These are phyloP conservation scores for Drosophila pachea DNA, from an alignment of 1,140 invertebrate species.

Conservation along the genomic window DNA sequence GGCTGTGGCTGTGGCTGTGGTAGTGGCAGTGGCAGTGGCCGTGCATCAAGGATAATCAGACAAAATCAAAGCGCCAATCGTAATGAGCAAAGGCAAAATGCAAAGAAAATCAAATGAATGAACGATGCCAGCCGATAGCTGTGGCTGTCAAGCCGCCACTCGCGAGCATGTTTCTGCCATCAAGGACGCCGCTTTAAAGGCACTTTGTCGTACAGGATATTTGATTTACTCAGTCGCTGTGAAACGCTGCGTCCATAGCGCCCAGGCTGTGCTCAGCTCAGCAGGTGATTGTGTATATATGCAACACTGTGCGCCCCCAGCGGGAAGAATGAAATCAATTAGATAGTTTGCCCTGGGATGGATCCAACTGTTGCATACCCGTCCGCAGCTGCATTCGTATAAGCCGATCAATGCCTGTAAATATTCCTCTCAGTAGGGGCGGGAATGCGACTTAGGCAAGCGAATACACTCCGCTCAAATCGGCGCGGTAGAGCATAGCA, in stretches of 20 bases:
- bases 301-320: constrained; percentile 4
- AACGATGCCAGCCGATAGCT: constrained; percentile 24
- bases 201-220: constrained; percentile 36
- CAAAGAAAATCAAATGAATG: constrained; percentile 52
- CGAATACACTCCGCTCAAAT: no score
- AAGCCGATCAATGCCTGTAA: no score
- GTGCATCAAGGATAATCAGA: constrained; percentile 44
- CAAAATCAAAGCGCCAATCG: constrained; percentile 51
- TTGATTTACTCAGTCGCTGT: constrained; percentile 21
- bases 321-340: background rate
- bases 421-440: no score
- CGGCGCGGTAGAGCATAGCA: background rate
- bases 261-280: constrained; percentile 8
- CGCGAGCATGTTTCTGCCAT: constrained; percentile 7
- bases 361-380: background rate
- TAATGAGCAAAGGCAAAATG: constrained; percentile 14
- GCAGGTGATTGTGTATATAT: constrained; percentile 20
- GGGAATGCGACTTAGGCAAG: no score
- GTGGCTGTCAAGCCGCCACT: background rate
- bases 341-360: background rate
- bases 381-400: background rate
- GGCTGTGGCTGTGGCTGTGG: constrained; percentile 3
- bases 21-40: constrained; percentile 17
- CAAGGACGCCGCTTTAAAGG: constrained; percentile 19
- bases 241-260: background rate